Evolutionary conservation across 2,113 vertebrate genomes (phyloP).

Genomic region (Channa maculata): DNA sequence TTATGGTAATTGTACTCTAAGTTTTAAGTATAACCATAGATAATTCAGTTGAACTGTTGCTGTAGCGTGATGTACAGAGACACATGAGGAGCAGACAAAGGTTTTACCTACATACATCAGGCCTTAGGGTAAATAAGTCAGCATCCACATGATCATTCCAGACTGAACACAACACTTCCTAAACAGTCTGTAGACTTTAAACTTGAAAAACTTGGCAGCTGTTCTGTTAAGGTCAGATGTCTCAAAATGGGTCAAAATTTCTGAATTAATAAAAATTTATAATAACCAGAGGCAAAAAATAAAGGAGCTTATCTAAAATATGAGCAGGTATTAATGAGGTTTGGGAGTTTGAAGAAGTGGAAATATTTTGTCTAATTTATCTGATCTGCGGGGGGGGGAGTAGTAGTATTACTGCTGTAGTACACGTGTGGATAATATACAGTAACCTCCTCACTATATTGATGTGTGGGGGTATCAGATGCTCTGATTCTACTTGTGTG

Average conservation of each 20-base stretch:
- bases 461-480: not conserved
- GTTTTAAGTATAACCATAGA: conserved; percentile 8
- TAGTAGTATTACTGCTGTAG: conserved; percentile 11
- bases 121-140: too few species aligned
- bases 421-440: conserved; percentile 35
- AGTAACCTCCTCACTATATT: conserved; percentile 4
- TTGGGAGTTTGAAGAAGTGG: not conserved
- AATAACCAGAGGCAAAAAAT: not conserved
- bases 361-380: not conserved
- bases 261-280: not conserved
- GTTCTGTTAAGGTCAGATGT: not conserved
- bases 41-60: not conserved
- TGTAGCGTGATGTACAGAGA: not conserved
- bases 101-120: not conserved
- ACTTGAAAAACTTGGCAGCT: not conserved
- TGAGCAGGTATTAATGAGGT: not conserved
- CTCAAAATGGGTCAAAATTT: not conserved
- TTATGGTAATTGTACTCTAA: not conserved
- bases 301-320: not conserved
- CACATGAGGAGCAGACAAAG: too few species aligned
- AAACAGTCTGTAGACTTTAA: too few species aligned
- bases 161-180: not conserved
- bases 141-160: not conserved
- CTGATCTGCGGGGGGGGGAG: conserved; percentile 22
- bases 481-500: not conserved